A percentile compares a stretch with the other conserved stretches of the same genome.
Conservation (phyloP, 2,113 vertebrate species). For the Loxodonta africana region DNA sequence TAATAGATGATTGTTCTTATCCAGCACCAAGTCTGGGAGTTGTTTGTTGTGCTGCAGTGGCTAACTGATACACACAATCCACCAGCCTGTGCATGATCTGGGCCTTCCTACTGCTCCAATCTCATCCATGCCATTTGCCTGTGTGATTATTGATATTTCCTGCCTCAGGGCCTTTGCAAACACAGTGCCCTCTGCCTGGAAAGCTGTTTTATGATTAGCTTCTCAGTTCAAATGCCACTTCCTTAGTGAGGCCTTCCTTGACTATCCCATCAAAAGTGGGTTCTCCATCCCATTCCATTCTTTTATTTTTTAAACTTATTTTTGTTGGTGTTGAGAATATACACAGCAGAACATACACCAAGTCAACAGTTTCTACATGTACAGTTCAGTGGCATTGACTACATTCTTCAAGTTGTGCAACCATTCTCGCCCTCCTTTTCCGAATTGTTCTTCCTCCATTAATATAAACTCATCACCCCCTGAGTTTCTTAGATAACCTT, state of each 20-base stretch:
- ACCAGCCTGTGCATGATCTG: fast-evolving
- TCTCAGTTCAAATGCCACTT: neutral
- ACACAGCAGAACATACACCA: neutral
- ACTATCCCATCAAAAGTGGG: neutral
- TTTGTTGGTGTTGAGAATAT: no score
- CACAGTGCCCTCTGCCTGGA: neutral
- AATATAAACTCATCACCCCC: neutral
- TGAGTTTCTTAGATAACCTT: neutral
- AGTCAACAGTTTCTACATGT: neutral
- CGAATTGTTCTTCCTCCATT: neutral
- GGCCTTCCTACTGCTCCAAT: neutral
- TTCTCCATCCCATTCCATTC: neutral
- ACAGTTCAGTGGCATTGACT: neutral
- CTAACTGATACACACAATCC: neutral
- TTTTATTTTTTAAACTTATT: neutral
- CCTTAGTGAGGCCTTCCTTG: neutral
- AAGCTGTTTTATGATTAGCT: neutral
- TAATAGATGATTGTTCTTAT: neutral
- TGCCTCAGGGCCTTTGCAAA: neutral
- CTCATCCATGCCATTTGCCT: neutral
- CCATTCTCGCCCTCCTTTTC: neutral
- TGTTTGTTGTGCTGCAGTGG: constrained; percentile 39
- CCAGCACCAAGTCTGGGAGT: neutral
- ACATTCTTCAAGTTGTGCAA: no score
- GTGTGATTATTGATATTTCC: neutral